These are phyloP conservation scores for Prionailurus bengalensis DNA, from an alignment of 2,113 vertebrate genomes.

Conservation along the genomic window DNA sequence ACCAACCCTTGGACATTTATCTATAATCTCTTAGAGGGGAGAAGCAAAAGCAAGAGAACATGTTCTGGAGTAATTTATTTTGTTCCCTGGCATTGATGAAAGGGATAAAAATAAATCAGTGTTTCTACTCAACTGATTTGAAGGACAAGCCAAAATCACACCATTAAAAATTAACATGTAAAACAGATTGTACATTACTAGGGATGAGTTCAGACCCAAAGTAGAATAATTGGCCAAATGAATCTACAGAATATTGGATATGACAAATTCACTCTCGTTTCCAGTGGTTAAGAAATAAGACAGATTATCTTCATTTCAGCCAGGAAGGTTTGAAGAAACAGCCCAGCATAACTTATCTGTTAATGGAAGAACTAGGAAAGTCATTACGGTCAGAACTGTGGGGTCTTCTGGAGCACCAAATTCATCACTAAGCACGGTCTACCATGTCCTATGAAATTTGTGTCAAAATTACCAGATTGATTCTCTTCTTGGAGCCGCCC, in stretches of 20 bases:
- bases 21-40: slow-evolving; percentile 60
- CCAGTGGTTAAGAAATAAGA: slow-evolving; percentile 83
- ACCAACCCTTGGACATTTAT: slow-evolving; percentile 74
- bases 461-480: not conserved
- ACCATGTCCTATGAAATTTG: not conserved
- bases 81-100: slow-evolving; percentile 87
- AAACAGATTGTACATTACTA: slow-evolving; percentile 86
- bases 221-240: slow-evolving; percentile 85
- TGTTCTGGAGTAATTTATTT: slow-evolving; percentile 84
- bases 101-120: slow-evolving; percentile 89
- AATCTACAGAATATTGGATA: slow-evolving; percentile 77
- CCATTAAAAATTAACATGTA: slow-evolving; percentile 87
- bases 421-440: not conserved
- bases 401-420: not conserved
- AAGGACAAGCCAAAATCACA: slow-evolving; percentile 86
- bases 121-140: slow-evolving; percentile 85
- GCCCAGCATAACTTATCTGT: not conserved
- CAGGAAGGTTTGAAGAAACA: slow-evolving; percentile 71
- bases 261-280: slow-evolving; percentile 76
- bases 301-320: slow-evolving; percentile 67
- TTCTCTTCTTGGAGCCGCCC: not conserved
- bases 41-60: slow-evolving; percentile 75
- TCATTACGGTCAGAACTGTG: not conserved
- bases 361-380: not conserved
- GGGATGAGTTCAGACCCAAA: slow-evolving; percentile 82